These are phyloP conservation scores for Petrocephalus zakoni DNA, from an alignment of 2,113 vertebrate species.

Conservation along the genomic window DNA sequence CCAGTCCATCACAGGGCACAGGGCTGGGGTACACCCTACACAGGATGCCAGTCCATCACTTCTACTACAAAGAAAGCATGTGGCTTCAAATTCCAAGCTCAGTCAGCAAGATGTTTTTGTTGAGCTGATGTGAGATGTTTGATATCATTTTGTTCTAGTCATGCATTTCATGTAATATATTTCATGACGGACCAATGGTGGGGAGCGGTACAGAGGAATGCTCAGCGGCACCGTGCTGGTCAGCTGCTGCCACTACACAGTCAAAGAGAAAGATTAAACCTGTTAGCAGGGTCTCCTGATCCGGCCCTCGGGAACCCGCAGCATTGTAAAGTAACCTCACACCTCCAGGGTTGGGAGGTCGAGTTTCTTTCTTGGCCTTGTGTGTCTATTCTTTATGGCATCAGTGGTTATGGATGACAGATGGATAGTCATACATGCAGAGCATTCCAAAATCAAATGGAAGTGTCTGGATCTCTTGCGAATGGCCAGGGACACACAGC, in stretches of 20 bases:
- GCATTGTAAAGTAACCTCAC: not conserved
- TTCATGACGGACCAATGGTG: not conserved
- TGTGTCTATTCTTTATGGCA: not conserved
- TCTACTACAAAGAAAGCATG: not conserved
- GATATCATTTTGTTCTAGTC: not conserved
- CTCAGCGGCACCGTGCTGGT: not conserved
- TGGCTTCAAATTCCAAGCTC: not conserved
- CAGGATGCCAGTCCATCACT: too few relatives aligned
- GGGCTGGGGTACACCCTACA: too few relatives aligned
- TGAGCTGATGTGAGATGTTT: not conserved
- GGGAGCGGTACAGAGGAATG: not conserved
- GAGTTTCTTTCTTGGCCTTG: not conserved
- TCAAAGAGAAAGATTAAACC: not conserved
- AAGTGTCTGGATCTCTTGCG: not conserved
- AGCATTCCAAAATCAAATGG: not conserved
- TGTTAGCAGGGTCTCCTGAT: not conserved
- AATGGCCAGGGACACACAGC: not conserved
- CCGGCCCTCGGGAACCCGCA: not conserved
- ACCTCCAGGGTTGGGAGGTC: not conserved
- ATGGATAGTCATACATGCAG: not conserved
- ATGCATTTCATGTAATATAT: not conserved
- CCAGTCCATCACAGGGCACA: too few relatives aligned
- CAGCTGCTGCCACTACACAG: not conserved
- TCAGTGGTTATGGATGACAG: not conserved
- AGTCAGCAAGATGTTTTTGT: not conserved